Conservation (phyloP, 2,888 invertebrate genomes). For the Periphyllus acericola region DNA sequence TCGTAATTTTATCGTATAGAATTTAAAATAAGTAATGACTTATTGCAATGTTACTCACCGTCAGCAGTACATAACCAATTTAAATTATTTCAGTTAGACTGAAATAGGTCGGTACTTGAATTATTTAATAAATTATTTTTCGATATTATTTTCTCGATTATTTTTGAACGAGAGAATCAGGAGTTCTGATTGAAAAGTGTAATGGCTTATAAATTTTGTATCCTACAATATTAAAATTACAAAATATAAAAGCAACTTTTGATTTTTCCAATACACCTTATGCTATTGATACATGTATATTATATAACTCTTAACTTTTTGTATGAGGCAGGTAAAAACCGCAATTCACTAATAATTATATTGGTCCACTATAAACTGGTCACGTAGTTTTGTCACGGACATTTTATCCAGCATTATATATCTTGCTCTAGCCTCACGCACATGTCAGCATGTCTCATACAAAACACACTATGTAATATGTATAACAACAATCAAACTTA, state of each 20-base stretch:
- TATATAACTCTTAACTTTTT: not conserved
- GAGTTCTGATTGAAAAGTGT: no score
- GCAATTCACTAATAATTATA: not conserved
- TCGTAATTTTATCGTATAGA: no score
- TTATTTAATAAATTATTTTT: no score
- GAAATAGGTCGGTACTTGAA: no score
- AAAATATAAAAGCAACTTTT: not conserved
- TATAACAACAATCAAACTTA: not conserved
- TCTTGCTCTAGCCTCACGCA: not conserved
- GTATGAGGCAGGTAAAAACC: not conserved
- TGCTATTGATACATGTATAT: not conserved
- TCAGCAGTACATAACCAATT: no score
- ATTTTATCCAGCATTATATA: not conserved
- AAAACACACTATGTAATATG: not conserved
- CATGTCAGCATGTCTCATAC: not conserved
- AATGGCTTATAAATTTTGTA: no score
- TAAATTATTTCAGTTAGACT: no score
- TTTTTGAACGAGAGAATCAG: no score
- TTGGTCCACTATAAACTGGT: slow-evolving; percentile 44
- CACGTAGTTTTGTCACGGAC: slow-evolving; percentile 33
- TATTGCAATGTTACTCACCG: no score
- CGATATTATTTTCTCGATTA: no score
- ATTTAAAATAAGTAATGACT: no score
- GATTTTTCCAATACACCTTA: not conserved
- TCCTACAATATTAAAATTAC: no score